A percentile compares a stretch with the other conserved stretches of the same genome.
Conservation (phyloP, 2,888 invertebrate species). For the Lycia hirtaria region DNA sequence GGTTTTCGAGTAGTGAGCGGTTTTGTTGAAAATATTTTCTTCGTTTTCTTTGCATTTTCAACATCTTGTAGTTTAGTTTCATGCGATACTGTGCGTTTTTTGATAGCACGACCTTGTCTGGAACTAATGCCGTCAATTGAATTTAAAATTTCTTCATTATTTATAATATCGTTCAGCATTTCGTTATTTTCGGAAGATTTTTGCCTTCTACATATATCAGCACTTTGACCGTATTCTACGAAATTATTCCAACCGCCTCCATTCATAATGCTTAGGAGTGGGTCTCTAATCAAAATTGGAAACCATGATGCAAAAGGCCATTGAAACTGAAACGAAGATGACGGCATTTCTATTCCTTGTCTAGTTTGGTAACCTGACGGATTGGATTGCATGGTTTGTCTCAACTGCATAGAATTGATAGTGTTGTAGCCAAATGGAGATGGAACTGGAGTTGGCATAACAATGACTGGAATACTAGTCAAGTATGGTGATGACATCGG, state of each 20-base stretch:
- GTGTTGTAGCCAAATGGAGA: conserved; percentile 48
- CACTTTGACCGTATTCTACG: conserved; percentile 85
- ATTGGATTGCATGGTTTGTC: conserved; percentile 40
- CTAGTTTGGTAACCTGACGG: conserved; percentile 46
- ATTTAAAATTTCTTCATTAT: conserved; percentile 28
- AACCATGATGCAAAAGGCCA: conserved; percentile 84
- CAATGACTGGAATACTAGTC: conserved; percentile 65
- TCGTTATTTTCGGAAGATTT: conserved; percentile 51
- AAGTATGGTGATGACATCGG: conserved; percentile 58
- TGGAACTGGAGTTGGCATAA: conserved; percentile 52
- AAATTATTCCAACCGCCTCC: conserved; percentile 83
- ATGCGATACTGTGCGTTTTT: conserved; percentile 63
- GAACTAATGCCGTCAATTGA: conserved; percentile 38
- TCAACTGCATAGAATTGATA: conserved; percentile 47
- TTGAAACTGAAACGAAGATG: conserved; percentile 57
- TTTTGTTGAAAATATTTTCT: conserved; percentile 59
- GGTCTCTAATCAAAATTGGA: conserved; percentile 85
- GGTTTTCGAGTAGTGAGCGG: conserved; percentile 56
- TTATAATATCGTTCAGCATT: conserved; percentile 25
- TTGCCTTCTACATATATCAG: conserved; percentile 80
- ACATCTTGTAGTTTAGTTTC: conserved; percentile 52
- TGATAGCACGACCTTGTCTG: conserved; percentile 65
- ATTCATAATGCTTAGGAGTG: conserved; percentile 76
- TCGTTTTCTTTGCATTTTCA: conserved; percentile 51
- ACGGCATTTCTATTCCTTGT: conserved; percentile 55